Evolutionary conservation across 2,888 invertebrate genomes (phyloP), one percentile per base, ranked within the genome.

Genomic region (Camptogramma bilineatum): DNA sequence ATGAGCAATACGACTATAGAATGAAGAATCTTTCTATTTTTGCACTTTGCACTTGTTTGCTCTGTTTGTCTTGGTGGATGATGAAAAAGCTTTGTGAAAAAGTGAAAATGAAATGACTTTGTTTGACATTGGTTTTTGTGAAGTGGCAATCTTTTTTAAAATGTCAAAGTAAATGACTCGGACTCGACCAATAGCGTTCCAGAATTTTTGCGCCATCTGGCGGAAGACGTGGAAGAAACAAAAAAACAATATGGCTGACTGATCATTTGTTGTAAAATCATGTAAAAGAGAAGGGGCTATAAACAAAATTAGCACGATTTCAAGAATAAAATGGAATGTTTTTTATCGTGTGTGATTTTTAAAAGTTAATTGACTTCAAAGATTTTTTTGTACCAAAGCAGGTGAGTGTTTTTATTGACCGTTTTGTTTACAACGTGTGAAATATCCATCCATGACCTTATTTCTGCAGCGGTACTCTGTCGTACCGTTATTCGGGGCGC

Each of bases 371-470:
- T 8, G 48, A 34, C 55, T 53, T 16, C 24, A 21, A 16, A 39
- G 42, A 47, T 56, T 54, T 62, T 53, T 59, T 59, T 70, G 50
- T 39, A 61, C 21, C 44, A 60, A 59, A 16, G 13, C 67, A 83
- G 86, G 87, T 89, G 81, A 81, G 88, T 80, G 65, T 74, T 70
- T 67, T 65, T 57, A 52, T 59, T 63, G 67, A 68, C 69, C 68
- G 70, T 78, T 77, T 82, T 84, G 80, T 84, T 85, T 85, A 83
- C 79, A 78, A 79, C 81, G 81, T 81, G 81, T 79, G 81, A 83
- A 39, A 81, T 85, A 88, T 88, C 90, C 88, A 88, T 88, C 90
- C 88, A 80, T 93, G 93, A 93, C 93, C 93, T 85, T 91, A 92
- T 92, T 93, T 84, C 79, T 79, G 74, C 85, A 89, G 88, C 91